Percentiles rank a stretch among this genome's conserved stretches.
phyloP scores from a whole-genome alignment of 2,797 vertebrate genomes.

The Sphaeramia orbicularis region DNA sequence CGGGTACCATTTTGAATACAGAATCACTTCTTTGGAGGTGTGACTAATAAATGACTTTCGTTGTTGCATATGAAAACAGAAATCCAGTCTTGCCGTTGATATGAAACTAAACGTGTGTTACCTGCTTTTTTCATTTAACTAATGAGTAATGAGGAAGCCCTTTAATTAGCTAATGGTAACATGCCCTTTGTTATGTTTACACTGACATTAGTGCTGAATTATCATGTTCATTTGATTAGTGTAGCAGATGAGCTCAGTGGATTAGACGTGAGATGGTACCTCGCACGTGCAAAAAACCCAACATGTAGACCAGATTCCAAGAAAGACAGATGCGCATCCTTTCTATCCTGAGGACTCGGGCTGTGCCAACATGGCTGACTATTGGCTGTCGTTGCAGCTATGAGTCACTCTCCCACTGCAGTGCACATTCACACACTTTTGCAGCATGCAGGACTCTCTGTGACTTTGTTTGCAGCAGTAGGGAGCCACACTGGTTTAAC shows the following conservation, averaged over 20 bases:
- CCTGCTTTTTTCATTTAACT: conserved; percentile 50
- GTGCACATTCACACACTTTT: conserved; percentile 59
- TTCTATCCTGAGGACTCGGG: conserved; percentile 39
- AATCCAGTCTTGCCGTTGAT: conserved; percentile 22
- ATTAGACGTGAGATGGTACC: conserved; percentile 57
- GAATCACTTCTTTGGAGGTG: not conserved
- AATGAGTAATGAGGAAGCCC: conserved; percentile 60
- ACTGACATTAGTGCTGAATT: conserved; percentile 67
- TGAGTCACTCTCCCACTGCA: conserved; percentile 78
- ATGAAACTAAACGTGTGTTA: conserved; percentile 27
- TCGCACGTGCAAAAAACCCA: conserved; percentile 44
- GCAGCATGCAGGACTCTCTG: conserved; percentile 46
- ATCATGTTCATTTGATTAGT: conserved; percentile 71
- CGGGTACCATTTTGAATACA: conserved; percentile 3
- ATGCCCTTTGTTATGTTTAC: conserved; percentile 68
- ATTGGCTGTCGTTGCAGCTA: conserved; percentile 63
- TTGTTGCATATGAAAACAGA: conserved; percentile 2
- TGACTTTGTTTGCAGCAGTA: conserved; percentile 55
- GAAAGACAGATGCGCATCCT: conserved; percentile 60
- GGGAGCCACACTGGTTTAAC: conserved; percentile 30
- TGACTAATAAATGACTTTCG: conserved; percentile 1
- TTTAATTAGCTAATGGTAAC: conserved; percentile 66
- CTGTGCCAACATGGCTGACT: conserved; percentile 65
- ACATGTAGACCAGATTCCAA: conserved; percentile 53
- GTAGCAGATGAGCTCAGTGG: conserved; percentile 57